Percentiles rank a stretch among this genome's conserved stretches.
Conservation (phyloP, 2,797 vertebrate species). For the Chromis chromis region DNA sequence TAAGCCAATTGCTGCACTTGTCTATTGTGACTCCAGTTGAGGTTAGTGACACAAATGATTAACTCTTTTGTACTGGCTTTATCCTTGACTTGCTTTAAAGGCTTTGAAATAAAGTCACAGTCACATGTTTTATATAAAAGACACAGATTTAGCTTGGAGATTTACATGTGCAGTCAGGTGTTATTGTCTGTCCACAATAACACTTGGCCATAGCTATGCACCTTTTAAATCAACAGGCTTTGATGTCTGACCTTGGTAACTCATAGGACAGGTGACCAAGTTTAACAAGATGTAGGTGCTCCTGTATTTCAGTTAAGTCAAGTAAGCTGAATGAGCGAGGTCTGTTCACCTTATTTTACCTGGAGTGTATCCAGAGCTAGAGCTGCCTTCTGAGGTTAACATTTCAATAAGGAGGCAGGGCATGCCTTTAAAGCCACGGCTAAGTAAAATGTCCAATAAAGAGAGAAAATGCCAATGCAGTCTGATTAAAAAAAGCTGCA, state of each 20-base stretch:
- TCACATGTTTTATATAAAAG: slow-evolving; percentile 35
- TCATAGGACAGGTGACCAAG: slow-evolving; percentile 10
- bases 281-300: slow-evolving; percentile 32
- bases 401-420: slow-evolving; percentile 57
- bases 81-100: slow-evolving; percentile 19
- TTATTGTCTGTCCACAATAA: slow-evolving; percentile 9
- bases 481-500: slow-evolving; percentile 56
- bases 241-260: slow-evolving; percentile 25
- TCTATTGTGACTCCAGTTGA: neutral
- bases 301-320: slow-evolving; percentile 4
- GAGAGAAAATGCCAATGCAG: slow-evolving; percentile 52
- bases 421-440: slow-evolving; percentile 22
- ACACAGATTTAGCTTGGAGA: neutral
- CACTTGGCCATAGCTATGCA: neutral
- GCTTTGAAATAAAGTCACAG: slow-evolving; percentile 14
- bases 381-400: slow-evolving; percentile 36
- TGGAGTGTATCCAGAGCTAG: slow-evolving; percentile 25
- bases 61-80: slow-evolving; percentile 30
- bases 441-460: slow-evolving; percentile 51
- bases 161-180: neutral
- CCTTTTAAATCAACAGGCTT: slow-evolving; percentile 7
- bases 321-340: slow-evolving; percentile 23
- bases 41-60: slow-evolving; percentile 55
- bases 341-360: slow-evolving; percentile 11
- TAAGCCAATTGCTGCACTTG: neutral